These are phyloP conservation scores for Deroptyus accipitrinus DNA, from an alignment of 2,113 vertebrate genomes.

Conservation along the genomic window DNA sequence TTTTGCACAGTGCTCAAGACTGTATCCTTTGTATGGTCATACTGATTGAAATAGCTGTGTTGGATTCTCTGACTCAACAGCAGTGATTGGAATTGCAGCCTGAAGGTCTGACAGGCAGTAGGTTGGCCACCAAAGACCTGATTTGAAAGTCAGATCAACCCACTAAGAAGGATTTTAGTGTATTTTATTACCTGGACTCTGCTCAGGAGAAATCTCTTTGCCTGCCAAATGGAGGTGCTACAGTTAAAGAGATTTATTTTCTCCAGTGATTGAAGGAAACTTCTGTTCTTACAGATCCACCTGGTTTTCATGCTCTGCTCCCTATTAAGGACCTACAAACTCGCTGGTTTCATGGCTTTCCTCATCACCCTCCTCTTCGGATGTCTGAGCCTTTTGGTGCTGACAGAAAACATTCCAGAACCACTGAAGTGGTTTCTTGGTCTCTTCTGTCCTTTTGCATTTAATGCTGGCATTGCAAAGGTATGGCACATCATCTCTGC, in stretches of 20 bases:
- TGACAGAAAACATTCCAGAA: conserved; percentile 82
- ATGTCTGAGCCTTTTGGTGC: conserved; percentile 81
- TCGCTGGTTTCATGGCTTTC: conserved; percentile 78
- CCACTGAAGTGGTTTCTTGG: conserved; percentile 79
- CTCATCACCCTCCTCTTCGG: conserved; percentile 85
- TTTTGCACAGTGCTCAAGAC: background rate
- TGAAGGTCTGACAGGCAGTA: background rate
- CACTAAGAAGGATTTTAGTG: background rate
- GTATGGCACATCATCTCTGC: conserved; percentile 53
- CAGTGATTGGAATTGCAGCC: background rate
- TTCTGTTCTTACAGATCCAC: conserved; percentile 77
- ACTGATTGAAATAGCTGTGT: background rate
- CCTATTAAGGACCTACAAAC: conserved; percentile 84
- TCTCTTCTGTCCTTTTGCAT: conserved; percentile 87
- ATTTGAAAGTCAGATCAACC: background rate
- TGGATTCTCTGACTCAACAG: background rate
- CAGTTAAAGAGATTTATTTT: background rate
- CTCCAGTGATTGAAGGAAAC: background rate
- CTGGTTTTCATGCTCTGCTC: conserved; percentile 90
- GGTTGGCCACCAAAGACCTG: background rate
- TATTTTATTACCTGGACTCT: background rate
- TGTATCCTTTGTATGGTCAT: background rate
- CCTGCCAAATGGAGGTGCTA: background rate
- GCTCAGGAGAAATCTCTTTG: background rate
- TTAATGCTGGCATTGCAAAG: conserved; percentile 86